These are phyloP conservation scores for Lasioglossum oenotherae DNA, from an alignment of 2,888 invertebrate species.

Conservation along the genomic window DNA sequence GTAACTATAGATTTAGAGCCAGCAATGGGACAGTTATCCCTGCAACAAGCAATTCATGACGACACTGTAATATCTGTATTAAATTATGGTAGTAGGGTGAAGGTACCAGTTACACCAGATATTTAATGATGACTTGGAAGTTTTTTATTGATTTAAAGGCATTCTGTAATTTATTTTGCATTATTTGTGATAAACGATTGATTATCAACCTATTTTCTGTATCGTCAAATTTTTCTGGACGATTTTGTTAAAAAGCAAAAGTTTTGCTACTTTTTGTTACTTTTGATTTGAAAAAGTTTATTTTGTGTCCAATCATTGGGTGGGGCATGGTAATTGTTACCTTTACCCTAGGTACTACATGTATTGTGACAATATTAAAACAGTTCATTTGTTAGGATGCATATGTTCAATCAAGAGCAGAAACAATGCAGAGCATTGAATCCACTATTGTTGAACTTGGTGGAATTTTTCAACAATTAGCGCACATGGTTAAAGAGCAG, in stretches of 20 bases:
- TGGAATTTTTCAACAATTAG: constrained; percentile 98
- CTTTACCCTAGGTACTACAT: background rate
- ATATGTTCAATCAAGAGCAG: constrained; percentile 96
- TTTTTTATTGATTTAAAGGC: too few species aligned
- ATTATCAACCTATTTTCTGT: too few species aligned
- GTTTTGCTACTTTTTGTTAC: too few species aligned
- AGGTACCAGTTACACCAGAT: too few species aligned
- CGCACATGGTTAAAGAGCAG: constrained; percentile 99
- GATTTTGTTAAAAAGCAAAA: too few species aligned
- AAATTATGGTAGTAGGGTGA: background rate
- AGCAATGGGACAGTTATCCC: constrained; percentile 84
- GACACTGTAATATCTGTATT: constrained; percentile 73
- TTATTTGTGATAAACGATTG: too few species aligned
- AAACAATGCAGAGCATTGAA: constrained; percentile 99
- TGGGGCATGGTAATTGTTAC: too few species aligned
- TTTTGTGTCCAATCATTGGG: too few species aligned
- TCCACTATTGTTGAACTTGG: constrained; percentile 99
- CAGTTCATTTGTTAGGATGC: constrained; percentile 86
- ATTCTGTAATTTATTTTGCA: too few species aligned
- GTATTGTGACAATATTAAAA: background rate
- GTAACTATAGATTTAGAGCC: constrained; percentile 95
- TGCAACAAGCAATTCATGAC: constrained; percentile 81
- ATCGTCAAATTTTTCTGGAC: too few species aligned
- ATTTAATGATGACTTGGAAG: too few species aligned
- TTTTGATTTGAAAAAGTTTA: too few species aligned